Base-by-base conservation (phyloP, 1,140 invertebrate genomes). In the Alviniconcha marisindica region DNA sequence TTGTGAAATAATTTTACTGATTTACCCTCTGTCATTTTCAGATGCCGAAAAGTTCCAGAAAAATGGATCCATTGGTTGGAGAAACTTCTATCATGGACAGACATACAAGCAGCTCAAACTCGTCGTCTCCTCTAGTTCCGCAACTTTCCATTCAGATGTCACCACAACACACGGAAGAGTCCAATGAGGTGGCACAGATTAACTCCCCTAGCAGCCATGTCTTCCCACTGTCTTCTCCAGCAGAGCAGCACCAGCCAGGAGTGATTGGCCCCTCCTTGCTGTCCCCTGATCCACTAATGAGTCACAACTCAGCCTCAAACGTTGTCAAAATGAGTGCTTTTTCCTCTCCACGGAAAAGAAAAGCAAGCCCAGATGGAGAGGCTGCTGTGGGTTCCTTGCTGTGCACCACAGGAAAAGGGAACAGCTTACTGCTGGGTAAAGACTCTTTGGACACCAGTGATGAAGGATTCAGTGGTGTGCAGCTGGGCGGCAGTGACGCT, bases 161-260 rank as follows among this genome's bases (percentile, higher is more conserved):
- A 28, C 78, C 78, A 5, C 56, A 24, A 5, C 78, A 80, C 24
- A 63, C 56, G n/a, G 78, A 80, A n/a, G 78, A 80, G 28, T 69
- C 78, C 18, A 56, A 56, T 40, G 54, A 60, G 21, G 77, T 60
- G 28, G 77, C 56, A 31, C 56, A 44, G n/a, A 80, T 44, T 38
- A 80, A 40, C 60, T 66, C 56, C 38, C 7, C 56, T 18, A 36
- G 44, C 18, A 54, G 24, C 24, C 36, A 33, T 31, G 33, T 18
- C 38, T 80, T 80, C 21, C 60, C 31, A 42, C 36, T 66, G 24
- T 60, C 42, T 21, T 28, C 36, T 3, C n/a, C 51, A 3, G 31
- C 28, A 60, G 48, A 54, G 12, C 15, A 63, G 15, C 31, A 21
- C 10, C 31, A 24, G 21, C 76, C 28, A 54, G 40, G 28, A 33